Conservation (phyloP, 2,113 vertebrate genomes). For the Sialia sialis region DNA sequence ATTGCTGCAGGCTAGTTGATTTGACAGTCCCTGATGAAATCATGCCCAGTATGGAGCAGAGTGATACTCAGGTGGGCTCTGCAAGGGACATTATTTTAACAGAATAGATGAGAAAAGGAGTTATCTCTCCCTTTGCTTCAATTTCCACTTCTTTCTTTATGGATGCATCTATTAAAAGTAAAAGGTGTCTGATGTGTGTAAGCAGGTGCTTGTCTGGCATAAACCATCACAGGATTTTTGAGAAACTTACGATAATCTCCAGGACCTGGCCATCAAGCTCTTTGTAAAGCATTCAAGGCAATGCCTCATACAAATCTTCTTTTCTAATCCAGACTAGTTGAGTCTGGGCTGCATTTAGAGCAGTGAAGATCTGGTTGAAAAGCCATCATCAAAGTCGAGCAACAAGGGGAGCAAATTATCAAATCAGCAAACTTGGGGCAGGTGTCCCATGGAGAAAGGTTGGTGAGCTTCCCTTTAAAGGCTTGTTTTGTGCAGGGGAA, state of each 20-base stretch:
- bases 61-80: not conserved
- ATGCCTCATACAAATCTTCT: not conserved
- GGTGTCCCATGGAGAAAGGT: not conserved
- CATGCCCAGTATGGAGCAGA: not conserved
- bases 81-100: not conserved
- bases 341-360: not conserved
- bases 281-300: not conserved
- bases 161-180: not conserved
- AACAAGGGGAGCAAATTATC: not conserved
- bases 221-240: not conserved
- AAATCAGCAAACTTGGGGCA: not conserved
- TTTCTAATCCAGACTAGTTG: not conserved
- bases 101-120: not conserved
- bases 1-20: not conserved
- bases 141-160: not conserved
- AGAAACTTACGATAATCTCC: not conserved
- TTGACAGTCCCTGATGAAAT: not conserved
- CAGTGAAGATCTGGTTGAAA: not conserved
- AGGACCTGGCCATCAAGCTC: rapidly evolving
- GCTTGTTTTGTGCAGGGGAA: not conserved
- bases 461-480: not conserved
- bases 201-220: not conserved
- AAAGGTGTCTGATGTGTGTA: not conserved
- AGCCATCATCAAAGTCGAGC: not conserved
- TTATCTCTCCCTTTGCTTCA: not conserved